Conservation (phyloP, 1,140 invertebrate genomes). For the Chymomyza costata region DNA sequence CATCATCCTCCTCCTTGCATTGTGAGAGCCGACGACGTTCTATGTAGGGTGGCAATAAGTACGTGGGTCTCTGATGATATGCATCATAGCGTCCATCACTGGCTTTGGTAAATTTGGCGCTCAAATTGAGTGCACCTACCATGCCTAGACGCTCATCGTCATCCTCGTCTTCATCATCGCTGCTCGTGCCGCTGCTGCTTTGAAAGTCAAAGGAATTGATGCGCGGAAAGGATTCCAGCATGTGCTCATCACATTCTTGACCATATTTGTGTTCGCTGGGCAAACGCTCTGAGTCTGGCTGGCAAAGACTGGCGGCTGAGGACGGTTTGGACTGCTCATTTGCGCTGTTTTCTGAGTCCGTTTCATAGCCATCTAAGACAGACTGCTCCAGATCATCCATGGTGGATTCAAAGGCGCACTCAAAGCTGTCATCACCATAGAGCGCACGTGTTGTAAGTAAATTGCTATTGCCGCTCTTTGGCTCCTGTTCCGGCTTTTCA, state of each 20-base stretch:
- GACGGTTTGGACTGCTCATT: constrained; percentile 44
- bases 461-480: constrained; percentile 9
- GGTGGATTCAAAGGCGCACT: constrained; percentile 65
- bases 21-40: constrained; percentile 85
- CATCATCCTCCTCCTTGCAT: constrained; percentile 88
- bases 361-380: constrained; percentile 60
- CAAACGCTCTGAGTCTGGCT: constrained; percentile 19
- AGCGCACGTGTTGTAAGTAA: constrained; percentile 1
- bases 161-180: constrained; percentile 49
- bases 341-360: constrained; percentile 61
- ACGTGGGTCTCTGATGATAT: constrained; percentile 65
- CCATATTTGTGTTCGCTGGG: constrained; percentile 22
- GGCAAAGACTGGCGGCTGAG: constrained; percentile 34
- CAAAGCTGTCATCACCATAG: constrained; percentile 51
- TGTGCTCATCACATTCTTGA: constrained; percentile 28
- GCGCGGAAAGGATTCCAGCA: constrained; percentile 43
- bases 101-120: constrained; percentile 35
- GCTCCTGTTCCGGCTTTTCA: constrained; percentile 1
- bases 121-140: constrained; percentile 38
- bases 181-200: constrained; percentile 57
- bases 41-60: constrained; percentile 77
- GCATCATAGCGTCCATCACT: constrained; percentile 39
- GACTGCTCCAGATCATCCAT: constrained; percentile 68
- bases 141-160: constrained; percentile 26
- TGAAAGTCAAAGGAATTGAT: constrained; percentile 60